These are phyloP conservation scores for Esox lucius DNA, from an alignment of 2,797 vertebrate genomes.

Conservation along the genomic window DNA sequence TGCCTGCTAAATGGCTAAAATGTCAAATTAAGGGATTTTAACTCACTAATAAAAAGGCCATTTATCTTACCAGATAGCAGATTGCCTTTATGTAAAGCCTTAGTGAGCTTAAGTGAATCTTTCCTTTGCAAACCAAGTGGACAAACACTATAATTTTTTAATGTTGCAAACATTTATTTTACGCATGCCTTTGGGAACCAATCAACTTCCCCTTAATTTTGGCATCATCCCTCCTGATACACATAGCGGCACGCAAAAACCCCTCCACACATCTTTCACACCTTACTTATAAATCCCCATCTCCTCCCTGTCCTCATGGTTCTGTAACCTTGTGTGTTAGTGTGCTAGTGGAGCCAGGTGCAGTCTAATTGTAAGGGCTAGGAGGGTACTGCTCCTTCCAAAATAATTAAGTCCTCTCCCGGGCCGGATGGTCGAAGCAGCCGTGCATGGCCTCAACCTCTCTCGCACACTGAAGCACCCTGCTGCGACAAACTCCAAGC, in stretches of 20 bases:
- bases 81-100: not conserved
- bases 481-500: not conserved
- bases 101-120: not conserved
- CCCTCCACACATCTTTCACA: not conserved
- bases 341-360: slow-evolving; percentile 58
- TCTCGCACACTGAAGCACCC: not conserved
- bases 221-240: not conserved
- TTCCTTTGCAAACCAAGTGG: not conserved
- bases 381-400: slow-evolving; percentile 63
- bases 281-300: not conserved
- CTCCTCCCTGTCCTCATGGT: slow-evolving; percentile 12
- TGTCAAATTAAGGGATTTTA: not conserved
- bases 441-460: slow-evolving; percentile 52
- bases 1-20: too few species aligned
- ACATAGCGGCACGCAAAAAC: not conserved
- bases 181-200: not conserved
- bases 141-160: not conserved
- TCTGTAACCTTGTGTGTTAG: slow-evolving; percentile 26
- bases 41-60: not conserved
- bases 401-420: slow-evolving; percentile 73
- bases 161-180: not conserved
- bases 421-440: slow-evolving; percentile 66
- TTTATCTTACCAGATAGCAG: not conserved
- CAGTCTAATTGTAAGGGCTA: slow-evolving; percentile 65
- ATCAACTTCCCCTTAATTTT: too few species aligned